Base-by-base conservation (phyloP, 2,888 invertebrate species). In the Agriopis leucophaearia region DNA sequence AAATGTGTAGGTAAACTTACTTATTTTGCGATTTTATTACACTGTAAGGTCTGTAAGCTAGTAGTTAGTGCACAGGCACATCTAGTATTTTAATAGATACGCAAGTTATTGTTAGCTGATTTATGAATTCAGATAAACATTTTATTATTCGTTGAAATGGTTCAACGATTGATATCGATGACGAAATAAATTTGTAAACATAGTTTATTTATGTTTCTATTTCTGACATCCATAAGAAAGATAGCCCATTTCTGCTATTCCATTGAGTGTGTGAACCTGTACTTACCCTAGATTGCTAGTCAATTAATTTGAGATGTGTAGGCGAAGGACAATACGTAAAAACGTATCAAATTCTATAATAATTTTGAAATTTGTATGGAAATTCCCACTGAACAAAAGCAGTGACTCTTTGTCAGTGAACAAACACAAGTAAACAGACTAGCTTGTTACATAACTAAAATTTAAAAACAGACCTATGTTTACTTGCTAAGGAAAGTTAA, bases 111-210 rank as follows among this genome's bases (percentile, higher is more conserved):
- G 15, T 44, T 44, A 44, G 13, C n/a, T n/a, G 13, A n/a, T 44
- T 44, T 44, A 44, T 44, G 44, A 44, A n/a, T 44, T n/a, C 44
- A 44, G 44, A 44, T 44, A 44, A 44, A 44, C 1, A 7, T 44
- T n/a, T 44, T n/a, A 44, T 44, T 44, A 44, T 44, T n/a, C n/a
- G n/a, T 44, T 44, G 13, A n/a, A 44, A n/a, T n/a, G n/a, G 44
- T 44, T 44, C 0, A 44, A 44, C 6, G 44, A 44, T 44, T 44
- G 44, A 44, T n/a, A 6, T 44, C 44, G 7, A 27, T 27, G 27
- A 27, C 27, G 27, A 2, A 5, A 27, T 27, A 27, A 2, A 27
- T 27, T n/a, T 27, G 27, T 5, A 27, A 27, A 27, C 27, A 27
- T 5, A 5, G 44, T 44, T 44, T 44, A 13, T 44, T 44, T 44